A percentile compares a stretch with the other conserved stretches of the same genome.
phyloP scores from a whole-genome alignment of 2,113 vertebrate species.

The Zosterops pallidus region DNA sequence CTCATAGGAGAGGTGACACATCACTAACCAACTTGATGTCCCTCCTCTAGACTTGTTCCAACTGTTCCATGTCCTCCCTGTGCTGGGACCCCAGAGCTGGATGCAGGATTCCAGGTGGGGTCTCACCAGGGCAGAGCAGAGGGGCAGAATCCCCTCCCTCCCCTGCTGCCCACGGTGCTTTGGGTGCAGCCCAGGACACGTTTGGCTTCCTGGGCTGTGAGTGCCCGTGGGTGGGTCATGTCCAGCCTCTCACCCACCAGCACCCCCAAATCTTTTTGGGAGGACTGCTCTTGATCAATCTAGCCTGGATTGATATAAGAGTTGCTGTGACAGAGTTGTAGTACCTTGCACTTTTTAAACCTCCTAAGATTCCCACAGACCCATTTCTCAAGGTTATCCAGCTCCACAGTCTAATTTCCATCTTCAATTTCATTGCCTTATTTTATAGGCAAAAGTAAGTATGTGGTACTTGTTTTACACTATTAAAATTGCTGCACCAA shows the following conservation, averaged over 20 bases:
- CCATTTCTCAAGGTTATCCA: background rate
- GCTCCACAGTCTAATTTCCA: background rate
- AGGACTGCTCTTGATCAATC: background rate
- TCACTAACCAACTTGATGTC: background rate
- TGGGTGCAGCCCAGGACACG: background rate
- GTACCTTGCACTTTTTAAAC: background rate
- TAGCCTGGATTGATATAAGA: accelerated
- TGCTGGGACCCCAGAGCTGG: background rate
- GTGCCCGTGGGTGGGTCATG: accelerated
- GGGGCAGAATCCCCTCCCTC: background rate
- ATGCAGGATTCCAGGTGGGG: background rate
- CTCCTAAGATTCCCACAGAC: background rate
- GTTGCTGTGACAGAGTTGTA: background rate
- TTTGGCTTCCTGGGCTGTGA: background rate
- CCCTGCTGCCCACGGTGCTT: accelerated
- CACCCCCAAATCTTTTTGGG: background rate
- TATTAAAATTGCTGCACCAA: background rate
- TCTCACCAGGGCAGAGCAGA: background rate
- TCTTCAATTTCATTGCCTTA: background rate
- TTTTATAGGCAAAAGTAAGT: background rate
- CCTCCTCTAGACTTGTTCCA: accelerated
- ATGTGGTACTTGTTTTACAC: background rate
- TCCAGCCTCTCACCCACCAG: background rate
- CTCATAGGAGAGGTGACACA: background rate
- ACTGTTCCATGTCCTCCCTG: background rate